Conservation (phyloP, 2,888 invertebrate species). For the Chymomyza procnemis region DNA sequence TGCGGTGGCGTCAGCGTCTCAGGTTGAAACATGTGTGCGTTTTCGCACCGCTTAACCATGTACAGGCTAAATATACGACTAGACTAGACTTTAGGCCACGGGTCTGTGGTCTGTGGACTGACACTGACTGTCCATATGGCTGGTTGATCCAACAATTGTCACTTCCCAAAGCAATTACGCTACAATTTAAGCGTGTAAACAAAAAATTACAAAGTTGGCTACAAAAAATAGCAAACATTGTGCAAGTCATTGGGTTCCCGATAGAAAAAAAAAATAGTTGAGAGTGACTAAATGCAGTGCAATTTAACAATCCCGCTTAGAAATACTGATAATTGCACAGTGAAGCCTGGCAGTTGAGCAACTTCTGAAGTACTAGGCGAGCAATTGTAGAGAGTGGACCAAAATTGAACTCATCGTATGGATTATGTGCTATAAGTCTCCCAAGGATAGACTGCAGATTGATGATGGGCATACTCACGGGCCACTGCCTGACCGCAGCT, state of each 20-base stretch:
- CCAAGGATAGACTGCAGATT: too few species aligned
- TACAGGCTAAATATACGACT: constrained; percentile 19
- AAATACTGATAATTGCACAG: constrained; percentile 42
- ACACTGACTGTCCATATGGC: background rate
- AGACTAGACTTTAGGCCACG: constrained; percentile 13
- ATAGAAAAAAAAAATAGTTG: constrained; percentile 2
- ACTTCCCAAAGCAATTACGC: constrained; percentile 72
- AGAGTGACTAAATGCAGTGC: constrained; percentile 17
- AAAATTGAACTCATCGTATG: too few species aligned
- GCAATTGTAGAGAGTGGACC: too few species aligned
- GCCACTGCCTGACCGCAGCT: too few species aligned
- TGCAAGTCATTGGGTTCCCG: constrained; percentile 62
- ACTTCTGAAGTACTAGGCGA: too few species aligned
- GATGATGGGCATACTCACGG: too few species aligned
- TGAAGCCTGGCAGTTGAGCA: constrained; percentile 18
- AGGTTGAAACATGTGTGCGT: constrained; percentile 52
- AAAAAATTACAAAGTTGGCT: constrained; percentile 70
- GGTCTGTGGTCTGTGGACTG: background rate
- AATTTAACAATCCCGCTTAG: constrained; percentile 39
- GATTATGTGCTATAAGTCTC: too few species aligned
- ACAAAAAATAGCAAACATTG: constrained; percentile 55
- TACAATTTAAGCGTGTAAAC: constrained; percentile 72
- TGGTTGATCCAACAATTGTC: constrained; percentile 52
- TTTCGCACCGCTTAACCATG: constrained; percentile 63
- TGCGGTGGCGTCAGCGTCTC: background rate